Evolutionary conservation across 2,888 invertebrate species (phyloP).

Genomic region (Caprella mutica): DNA sequence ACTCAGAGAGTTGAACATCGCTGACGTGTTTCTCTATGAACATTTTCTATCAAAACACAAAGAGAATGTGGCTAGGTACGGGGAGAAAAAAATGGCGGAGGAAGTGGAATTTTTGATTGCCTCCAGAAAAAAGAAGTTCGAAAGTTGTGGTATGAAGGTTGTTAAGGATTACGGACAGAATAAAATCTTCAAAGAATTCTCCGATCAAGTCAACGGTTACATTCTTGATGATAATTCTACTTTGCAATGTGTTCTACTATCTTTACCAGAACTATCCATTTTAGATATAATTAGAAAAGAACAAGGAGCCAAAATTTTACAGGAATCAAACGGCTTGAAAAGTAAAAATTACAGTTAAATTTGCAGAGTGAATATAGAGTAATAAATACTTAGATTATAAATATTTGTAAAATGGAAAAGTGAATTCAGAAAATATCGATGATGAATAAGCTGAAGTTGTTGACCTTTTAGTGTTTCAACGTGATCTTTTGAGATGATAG

Average conservation of each 20-base stretch:
- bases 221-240: conserved; percentile 13
- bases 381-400: no score
- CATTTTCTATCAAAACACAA: conserved; percentile 26
- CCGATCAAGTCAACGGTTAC: conserved; percentile 16
- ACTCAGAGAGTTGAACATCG: conserved; percentile 21
- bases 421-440: no score
- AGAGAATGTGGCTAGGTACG: conserved; percentile 13
- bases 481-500: no score
- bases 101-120: conserved; percentile 12
- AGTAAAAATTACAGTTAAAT: no score
- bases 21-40: conserved; percentile 26
- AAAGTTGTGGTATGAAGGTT: conserved; percentile 20
- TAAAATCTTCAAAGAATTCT: conserved; percentile 22
- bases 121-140: conserved; percentile 6
- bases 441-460: no score
- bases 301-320: no score
- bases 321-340: no score
- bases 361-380: no score
- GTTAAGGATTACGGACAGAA: conserved; percentile 14
- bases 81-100: conserved; percentile 14
- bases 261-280: conserved; percentile 19
- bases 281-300: conserved; percentile 10
- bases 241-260: conserved; percentile 14
- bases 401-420: no score
- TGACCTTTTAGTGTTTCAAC: no score